Evolutionary conservation across 1,140 invertebrate genomes (phyloP), one percentile per base, ranked within the genome.

Genomic region (Mactra quadrangularis): DNA sequence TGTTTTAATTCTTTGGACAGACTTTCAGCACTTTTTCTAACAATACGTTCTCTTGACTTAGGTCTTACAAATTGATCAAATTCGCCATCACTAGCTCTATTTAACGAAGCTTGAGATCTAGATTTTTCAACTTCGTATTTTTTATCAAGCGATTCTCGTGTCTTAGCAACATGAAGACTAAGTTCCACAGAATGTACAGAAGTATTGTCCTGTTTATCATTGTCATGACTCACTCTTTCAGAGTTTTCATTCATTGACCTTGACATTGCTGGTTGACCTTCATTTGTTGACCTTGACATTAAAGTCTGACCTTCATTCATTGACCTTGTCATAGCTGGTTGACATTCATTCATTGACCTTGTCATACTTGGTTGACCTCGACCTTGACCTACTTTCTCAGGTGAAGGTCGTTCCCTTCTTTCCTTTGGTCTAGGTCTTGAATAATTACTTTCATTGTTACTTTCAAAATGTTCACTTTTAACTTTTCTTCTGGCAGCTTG

Each of bases 151-250:
- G 66, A 59, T 60, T 81, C 77, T 59, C 38, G 41, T 35, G 77
- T 81, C 33, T 71, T 81, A 33, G 25, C 55, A 35, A 81, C 77
- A 81, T 81, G 77, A 19, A 68, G n/a, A 27, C 22, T 66, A n/a
- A 81, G 64, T 31, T 79, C 59, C 19, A 70, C 15, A 35, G 57
- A 60, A 66, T 78, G 57, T 50, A 64, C 4, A 35, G 76, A 78
- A 1, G 22, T n/a, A 66, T 33, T 33, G 33, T 68, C 50, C 41
- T 1, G 29, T 45, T 59, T 29, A 45, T 78, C 45, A 0, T 25
- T 29, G 2, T 31, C 47, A 29, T 57, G 29, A 22, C 17, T 33
- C 0, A 11, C 7, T 35, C 57, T 31, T 13, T 29, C 31, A 25
- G 59, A 55, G 17, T 38, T 11, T 7, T 52, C 31, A 50, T 78